Percentiles rank a stretch among this genome's conserved stretches.
phyloP scores from a whole-genome alignment of 2,797 vertebrate species.

The Hylomyscus alleni region DNA sequence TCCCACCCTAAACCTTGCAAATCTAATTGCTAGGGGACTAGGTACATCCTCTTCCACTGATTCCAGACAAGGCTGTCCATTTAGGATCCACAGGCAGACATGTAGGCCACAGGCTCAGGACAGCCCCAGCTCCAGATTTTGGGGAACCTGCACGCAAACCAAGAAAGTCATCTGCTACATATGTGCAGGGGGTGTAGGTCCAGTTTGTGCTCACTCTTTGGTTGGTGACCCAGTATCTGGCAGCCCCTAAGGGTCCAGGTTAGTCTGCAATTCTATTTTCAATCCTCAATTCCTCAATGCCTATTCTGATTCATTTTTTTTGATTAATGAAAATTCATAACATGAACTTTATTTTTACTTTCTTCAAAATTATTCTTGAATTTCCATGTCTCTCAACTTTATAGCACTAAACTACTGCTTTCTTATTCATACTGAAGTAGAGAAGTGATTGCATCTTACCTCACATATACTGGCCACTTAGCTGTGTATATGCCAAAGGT shows the following conservation, averaged over 20 bases:
- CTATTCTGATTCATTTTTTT: background rate
- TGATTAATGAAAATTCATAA: too few species aligned
- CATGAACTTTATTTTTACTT: background rate
- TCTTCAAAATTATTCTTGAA: background rate
- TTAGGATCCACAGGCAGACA: background rate
- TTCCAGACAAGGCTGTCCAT: background rate
- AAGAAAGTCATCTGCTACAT: background rate
- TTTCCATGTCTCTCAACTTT: background rate
- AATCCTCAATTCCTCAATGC: background rate
- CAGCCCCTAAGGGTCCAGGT: background rate
- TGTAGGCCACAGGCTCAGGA: background rate
- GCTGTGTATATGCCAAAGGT: background rate
- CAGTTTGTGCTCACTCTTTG: background rate
- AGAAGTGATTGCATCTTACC: too few species aligned
- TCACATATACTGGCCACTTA: background rate
- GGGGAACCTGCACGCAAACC: background rate
- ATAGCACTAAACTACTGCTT: fast-evolving
- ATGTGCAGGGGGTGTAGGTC: background rate
- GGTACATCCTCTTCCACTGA: background rate
- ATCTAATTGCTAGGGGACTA: too few species aligned
- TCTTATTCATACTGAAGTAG: background rate
- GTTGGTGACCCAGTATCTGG: background rate
- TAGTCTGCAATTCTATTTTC: background rate
- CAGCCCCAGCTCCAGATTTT: background rate
- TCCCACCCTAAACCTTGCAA: background rate